Evolutionary conservation across 2,797 vertebrate genomes (phyloP).

Genomic region (Phylloscopus collybita): DNA sequence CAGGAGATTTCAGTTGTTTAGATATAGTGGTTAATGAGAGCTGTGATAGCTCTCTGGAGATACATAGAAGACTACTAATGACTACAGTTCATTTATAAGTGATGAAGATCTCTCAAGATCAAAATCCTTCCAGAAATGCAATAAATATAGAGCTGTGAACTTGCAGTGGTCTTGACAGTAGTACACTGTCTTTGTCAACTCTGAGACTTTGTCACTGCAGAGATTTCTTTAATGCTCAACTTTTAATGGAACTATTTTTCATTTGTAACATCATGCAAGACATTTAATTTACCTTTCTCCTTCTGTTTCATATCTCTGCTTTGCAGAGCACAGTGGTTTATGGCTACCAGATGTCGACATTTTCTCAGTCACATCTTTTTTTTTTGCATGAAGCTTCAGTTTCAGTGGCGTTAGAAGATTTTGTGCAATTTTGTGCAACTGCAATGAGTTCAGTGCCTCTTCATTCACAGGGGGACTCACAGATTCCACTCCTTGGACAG

Average conservation of each 20-base stretch:
- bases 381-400: not conserved
- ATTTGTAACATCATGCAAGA: not conserved
- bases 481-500: not conserved
- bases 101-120: slow-evolving; percentile 66
- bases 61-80: slow-evolving; percentile 66
- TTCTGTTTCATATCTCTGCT: not conserved
- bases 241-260: not conserved
- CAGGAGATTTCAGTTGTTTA: slow-evolving; percentile 50
- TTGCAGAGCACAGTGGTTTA: not conserved
- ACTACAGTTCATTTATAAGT: slow-evolving; percentile 66
- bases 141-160: slow-evolving; percentile 34
- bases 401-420: not conserved
- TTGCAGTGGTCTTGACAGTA: not conserved
- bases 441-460: not conserved
- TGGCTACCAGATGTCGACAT: not conserved
- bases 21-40: slow-evolving; percentile 45
- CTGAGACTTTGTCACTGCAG: not conserved
- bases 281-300: slow-evolving; percentile 13
- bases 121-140: slow-evolving; percentile 42
- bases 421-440: not conserved
- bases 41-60: slow-evolving; percentile 60
- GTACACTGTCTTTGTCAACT: not conserved
- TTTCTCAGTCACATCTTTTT: not conserved
- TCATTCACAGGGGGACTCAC: not conserved
- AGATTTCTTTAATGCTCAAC: slow-evolving; percentile 3